Evolutionary conservation across 2,888 invertebrate species (phyloP).

Genomic region (Erpobdella octoculata): DNA sequence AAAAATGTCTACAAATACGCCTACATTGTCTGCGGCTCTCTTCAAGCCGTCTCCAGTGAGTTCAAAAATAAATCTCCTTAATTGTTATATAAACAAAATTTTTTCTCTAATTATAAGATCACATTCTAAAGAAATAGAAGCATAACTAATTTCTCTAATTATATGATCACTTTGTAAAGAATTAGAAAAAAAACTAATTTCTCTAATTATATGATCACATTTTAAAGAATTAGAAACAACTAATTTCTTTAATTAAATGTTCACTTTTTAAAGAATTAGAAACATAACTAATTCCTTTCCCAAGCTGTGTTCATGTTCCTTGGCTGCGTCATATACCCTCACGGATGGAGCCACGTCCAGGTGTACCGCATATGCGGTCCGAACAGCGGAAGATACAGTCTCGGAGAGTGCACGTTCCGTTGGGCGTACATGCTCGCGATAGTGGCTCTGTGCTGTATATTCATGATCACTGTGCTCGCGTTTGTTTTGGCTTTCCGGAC

Average conservation of each 20-base stretch:
- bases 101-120: too few relatives aligned
- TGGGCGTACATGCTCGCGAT: conserved; percentile 80
- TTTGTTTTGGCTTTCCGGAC: conserved; percentile 86
- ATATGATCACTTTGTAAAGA: too few relatives aligned
- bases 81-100: too few relatives aligned
- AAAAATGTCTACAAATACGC: conserved; percentile 81
- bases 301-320: conserved; percentile 76
- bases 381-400: conserved; percentile 62
- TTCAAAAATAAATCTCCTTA: conserved; percentile 9
- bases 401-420: conserved; percentile 73
- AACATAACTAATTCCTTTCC: background rate
- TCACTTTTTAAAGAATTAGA: too few relatives aligned
- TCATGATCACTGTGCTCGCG: conserved; percentile 77
- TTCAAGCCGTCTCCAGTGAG: conserved; percentile 89
- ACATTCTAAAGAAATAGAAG: too few relatives aligned
- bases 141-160: too few relatives aligned
- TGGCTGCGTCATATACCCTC: conserved; percentile 79
- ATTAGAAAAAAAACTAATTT: too few relatives aligned
- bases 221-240: too few relatives aligned
- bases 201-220: too few relatives aligned
- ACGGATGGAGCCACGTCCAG: conserved; percentile 77
- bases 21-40: conserved; percentile 85
- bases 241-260: too few relatives aligned
- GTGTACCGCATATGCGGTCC: conserved; percentile 69
- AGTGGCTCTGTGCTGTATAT: conserved; percentile 74